Conservation (phyloP, 2,888 invertebrate species). For the Azorinus chamasolen region DNA sequence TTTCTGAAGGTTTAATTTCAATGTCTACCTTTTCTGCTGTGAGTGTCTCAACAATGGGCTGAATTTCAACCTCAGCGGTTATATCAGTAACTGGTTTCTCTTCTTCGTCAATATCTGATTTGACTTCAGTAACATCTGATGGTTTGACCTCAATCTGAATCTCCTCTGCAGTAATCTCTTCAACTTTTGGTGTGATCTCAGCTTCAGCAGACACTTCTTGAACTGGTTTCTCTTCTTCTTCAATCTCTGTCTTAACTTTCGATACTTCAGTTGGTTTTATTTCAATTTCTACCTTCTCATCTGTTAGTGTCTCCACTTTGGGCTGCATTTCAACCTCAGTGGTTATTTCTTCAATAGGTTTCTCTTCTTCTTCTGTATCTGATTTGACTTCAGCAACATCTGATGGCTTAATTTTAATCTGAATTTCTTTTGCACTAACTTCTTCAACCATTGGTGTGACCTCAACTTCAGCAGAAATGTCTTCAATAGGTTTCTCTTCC, state of each 20-base stretch:
- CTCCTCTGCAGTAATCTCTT: slow-evolving; percentile 15
- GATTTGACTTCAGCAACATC: slow-evolving; percentile 14
- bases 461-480: slow-evolving; percentile 10
- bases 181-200: not conserved
- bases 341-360: slow-evolving; percentile 17
- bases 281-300: slow-evolving; percentile 24
- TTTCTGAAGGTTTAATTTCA: slow-evolving; percentile 11
- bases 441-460: slow-evolving; percentile 28
- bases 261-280: slow-evolving; percentile 14
- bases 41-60: slow-evolving; percentile 22
- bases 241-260: slow-evolving; percentile 3
- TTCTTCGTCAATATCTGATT: slow-evolving; percentile 14
- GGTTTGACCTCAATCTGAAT: slow-evolving; percentile 14
- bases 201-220: slow-evolving; percentile 16
- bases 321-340: slow-evolving; percentile 6
- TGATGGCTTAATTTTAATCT: slow-evolving; percentile 22
- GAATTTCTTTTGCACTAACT: slow-evolving; percentile 8
- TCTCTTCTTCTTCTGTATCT: slow-evolving; percentile 17
- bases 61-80: slow-evolving; percentile 1
- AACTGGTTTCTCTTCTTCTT: slow-evolving; percentile 19
- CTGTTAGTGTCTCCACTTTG: slow-evolving; percentile 15
- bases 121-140: slow-evolving; percentile 17
- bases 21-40: slow-evolving; percentile 8
- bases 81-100: slow-evolving; percentile 9
- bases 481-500: slow-evolving; percentile 6